phyloP scores from a whole-genome alignment of 2,113 vertebrate genomes.

The Alectura lathami region DNA sequence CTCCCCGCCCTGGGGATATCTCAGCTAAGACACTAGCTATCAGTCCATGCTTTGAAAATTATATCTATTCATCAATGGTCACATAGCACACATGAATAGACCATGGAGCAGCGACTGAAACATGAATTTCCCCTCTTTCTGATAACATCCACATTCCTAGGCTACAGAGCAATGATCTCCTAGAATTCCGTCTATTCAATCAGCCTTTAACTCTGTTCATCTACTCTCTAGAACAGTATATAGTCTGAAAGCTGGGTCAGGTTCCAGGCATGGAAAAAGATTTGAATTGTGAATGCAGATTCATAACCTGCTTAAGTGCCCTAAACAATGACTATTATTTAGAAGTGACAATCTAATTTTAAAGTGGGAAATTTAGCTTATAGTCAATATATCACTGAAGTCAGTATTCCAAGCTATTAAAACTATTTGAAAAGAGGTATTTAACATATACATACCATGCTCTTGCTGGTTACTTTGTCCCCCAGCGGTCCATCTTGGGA shows the following conservation, averaged over 20 bases:
- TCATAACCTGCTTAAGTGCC: neutral
- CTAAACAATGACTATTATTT: neutral
- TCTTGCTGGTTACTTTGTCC: neutral
- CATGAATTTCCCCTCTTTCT: neutral
- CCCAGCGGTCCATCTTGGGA: no score
- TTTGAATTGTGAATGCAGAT: neutral
- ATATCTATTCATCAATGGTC: neutral
- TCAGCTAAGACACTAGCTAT: neutral
- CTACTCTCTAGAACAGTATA: neutral
- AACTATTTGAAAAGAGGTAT: neutral
- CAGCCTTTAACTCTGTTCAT: neutral
- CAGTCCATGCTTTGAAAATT: neutral
- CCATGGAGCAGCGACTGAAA: neutral
- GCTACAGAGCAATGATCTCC: neutral
- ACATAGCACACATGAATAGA: neutral
- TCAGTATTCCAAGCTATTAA: neutral
- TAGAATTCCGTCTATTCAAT: neutral
- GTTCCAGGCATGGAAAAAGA: neutral
- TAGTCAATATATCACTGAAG: no score
- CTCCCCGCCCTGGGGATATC: neutral
- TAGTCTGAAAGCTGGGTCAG: neutral
- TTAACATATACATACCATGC: neutral
- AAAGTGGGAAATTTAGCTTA: neutral
- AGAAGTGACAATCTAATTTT: neutral
- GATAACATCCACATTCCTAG: neutral